Evolutionary conservation across 2,888 invertebrate genomes (phyloP).

Genomic region (Byasa hedistus): DNA sequence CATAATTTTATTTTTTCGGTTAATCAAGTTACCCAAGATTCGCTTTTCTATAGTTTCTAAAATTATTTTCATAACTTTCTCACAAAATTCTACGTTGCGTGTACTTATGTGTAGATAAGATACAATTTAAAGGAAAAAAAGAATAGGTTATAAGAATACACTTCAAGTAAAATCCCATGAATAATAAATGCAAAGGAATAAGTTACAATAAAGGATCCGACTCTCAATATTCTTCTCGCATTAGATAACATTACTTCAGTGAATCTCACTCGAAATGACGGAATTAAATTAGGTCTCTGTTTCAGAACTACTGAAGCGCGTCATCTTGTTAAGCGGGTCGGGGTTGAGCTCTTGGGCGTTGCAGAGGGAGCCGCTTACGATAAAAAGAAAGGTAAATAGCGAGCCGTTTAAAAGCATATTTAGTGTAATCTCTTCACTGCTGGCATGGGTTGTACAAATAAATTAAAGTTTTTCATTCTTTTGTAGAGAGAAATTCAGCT

Average conservation of each 20-base stretch:
- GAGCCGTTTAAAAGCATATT: slow-evolving; percentile 38
- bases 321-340: slow-evolving; percentile 93
- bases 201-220: slow-evolving; percentile 6
- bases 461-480: slow-evolving; percentile 26
- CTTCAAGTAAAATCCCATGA: not conserved
- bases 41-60: too few relatives aligned
- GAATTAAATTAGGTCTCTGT: slow-evolving; percentile 72
- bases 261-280: slow-evolving; percentile 57
- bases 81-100: too few relatives aligned
- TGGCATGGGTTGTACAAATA: slow-evolving; percentile 32
- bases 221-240: slow-evolving; percentile 14
- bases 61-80: too few relatives aligned
- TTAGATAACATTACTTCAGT: slow-evolving; percentile 42
- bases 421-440: slow-evolving; percentile 33
- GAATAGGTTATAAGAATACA: not conserved
- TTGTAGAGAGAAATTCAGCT: not conserved
- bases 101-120: too few relatives aligned
- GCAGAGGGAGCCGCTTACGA: slow-evolving; percentile 89
- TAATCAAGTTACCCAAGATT: too few relatives aligned
- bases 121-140: not conserved
- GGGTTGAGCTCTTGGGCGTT: slow-evolving; percentile 95
- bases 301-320: slow-evolving; percentile 92
- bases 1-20: too few relatives aligned
- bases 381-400: slow-evolving; percentile 82
- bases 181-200: slow-evolving; percentile 7